Evolutionary conservation across 2,888 invertebrate genomes (phyloP).

Genomic region (Sesia apiformis): DNA sequence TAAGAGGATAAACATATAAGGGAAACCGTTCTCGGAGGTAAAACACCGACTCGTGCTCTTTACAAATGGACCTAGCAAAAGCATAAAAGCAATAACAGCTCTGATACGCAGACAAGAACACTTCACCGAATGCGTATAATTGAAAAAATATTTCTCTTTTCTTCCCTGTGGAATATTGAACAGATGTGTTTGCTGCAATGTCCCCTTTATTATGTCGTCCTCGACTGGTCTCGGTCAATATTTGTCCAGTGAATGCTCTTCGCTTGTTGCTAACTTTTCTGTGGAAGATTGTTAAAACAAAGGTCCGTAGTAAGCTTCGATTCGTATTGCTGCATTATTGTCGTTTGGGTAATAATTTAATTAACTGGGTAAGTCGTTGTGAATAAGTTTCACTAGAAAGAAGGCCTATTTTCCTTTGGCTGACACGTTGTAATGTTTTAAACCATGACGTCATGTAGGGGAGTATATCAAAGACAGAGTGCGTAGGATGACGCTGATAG

Average conservation of each 20-base stretch:
- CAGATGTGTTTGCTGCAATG: slow-evolving; percentile 25
- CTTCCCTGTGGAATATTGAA: slow-evolving; percentile 17
- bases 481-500: too few species aligned
- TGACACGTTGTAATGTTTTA: too few species aligned
- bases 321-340: too few species aligned
- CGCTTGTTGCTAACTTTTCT: slow-evolving; percentile 15
- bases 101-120: neutral
- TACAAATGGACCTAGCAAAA: neutral
- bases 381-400: too few species aligned
- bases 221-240: slow-evolving; percentile 28
- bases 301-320: neutral
- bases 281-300: neutral
- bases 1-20: too few species aligned
- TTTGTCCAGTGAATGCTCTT: slow-evolving; percentile 17
- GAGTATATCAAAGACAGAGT: too few species aligned
- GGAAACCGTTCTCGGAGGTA: neutral
- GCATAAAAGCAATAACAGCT: neutral
- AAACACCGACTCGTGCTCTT: neutral
- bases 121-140: neutral
- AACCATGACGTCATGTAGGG: too few species aligned
- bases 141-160: slow-evolving; percentile 8
- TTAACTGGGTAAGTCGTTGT: too few species aligned
- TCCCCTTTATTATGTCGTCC: slow-evolving; percentile 26
- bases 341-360: too few species aligned
- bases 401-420: too few species aligned